phyloP scores from a whole-genome alignment of 2,888 invertebrate species.

The Drosophila borborema region DNA sequence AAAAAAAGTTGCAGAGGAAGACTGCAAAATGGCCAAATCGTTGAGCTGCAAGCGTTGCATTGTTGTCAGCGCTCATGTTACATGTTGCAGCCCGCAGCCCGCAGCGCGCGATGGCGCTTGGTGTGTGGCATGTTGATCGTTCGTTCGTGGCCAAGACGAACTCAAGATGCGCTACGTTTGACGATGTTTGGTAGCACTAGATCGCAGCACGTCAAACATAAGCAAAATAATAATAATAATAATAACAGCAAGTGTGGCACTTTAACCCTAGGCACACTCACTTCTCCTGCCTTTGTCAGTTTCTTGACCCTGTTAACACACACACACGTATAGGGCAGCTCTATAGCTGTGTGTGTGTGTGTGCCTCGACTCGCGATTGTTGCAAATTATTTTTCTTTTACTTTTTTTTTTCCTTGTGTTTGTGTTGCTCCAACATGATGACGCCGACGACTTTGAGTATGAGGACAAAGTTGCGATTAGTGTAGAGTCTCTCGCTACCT shows the following conservation, averaged over 20 bases:
- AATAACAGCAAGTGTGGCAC: slow-evolving; percentile 10
- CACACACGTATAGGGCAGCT: slow-evolving; percentile 57
- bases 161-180: slow-evolving; percentile 48
- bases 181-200: neutral
- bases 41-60: slow-evolving; percentile 60
- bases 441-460: slow-evolving; percentile 33
- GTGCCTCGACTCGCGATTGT: slow-evolving; percentile 36
- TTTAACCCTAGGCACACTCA: slow-evolving; percentile 36
- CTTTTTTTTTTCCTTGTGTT: neutral
- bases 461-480: slow-evolving; percentile 70
- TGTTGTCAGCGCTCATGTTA: slow-evolving; percentile 76
- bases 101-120: slow-evolving; percentile 58
- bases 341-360: slow-evolving; percentile 4
- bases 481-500: neutral
- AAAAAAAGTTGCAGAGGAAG: slow-evolving; percentile 16
- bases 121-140: slow-evolving; percentile 63
- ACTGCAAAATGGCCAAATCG: slow-evolving; percentile 69
- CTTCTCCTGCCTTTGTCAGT: slow-evolving; percentile 44
- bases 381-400: slow-evolving; percentile 65
- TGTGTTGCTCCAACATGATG: slow-evolving; percentile 26
- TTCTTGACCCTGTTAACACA: slow-evolving; percentile 35
- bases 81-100: slow-evolving; percentile 49
- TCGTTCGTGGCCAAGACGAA: slow-evolving; percentile 43
- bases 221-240: too few species aligned
- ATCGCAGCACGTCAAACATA: neutral